Conservation (phyloP, 2,888 invertebrate genomes). For the Caenorhabditis imperialis region DNA sequence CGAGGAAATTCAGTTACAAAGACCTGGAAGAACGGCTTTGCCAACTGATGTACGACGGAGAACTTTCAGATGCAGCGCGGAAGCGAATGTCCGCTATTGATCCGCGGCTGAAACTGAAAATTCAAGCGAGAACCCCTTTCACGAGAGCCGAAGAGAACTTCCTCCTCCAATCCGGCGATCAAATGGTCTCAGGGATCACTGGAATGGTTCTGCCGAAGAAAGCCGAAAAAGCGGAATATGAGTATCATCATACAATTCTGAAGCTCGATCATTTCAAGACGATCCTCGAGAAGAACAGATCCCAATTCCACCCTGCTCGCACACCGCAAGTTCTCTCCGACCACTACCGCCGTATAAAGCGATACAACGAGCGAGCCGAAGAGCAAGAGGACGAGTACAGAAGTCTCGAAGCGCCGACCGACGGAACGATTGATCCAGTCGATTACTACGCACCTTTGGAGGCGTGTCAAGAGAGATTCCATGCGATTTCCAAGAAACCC, state of each 20-base stretch:
- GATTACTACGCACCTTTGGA: constrained; percentile 2
- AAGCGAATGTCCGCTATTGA: constrained; percentile 61
- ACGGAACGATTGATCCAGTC: background rate
- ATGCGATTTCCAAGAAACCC: constrained; percentile 13
- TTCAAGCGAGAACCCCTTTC: constrained; percentile 91
- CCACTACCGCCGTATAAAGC: constrained; percentile 80
- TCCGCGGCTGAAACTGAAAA: constrained; percentile 39
- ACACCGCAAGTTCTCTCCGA: constrained; percentile 86
- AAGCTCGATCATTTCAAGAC: constrained; percentile 25
- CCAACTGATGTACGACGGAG: constrained; percentile 93
- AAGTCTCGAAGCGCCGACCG: background rate
- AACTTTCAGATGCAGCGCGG: constrained; percentile 83
- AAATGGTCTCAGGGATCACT: constrained; percentile 85
- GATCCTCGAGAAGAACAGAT: constrained; percentile 16
- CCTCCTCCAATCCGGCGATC: constrained; percentile 84
- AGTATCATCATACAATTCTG: constrained; percentile 1
- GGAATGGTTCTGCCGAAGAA: constrained; percentile 84
- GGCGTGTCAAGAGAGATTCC: background rate
- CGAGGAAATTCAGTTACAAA: constrained; percentile 92
- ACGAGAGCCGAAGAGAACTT: constrained; percentile 91
- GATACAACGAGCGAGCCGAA: constrained; percentile 1
- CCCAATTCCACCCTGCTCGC: constrained; percentile 87
- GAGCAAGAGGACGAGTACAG: constrained; percentile 80
- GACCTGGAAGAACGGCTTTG: constrained; percentile 91
- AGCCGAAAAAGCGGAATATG: background rate